A percentile compares a stretch with the other conserved stretches of the same genome.
Evolutionary conservation across 2,888 invertebrate species (phyloP).

Genomic region (Caenorhabditis japonica): DNA sequence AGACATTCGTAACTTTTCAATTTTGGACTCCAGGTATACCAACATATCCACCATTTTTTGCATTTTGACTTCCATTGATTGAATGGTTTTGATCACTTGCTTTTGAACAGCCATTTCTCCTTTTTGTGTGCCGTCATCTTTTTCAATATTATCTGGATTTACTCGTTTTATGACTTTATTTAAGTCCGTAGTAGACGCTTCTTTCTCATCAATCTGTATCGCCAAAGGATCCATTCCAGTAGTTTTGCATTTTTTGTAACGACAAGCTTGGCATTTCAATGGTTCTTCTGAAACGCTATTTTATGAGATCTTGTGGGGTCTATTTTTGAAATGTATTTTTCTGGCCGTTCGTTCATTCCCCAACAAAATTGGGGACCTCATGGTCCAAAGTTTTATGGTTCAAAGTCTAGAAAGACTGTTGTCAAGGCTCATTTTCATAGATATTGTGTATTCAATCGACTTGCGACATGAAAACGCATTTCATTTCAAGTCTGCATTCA

Average conservation of each 20-base stretch:
- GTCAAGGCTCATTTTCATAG: no score
- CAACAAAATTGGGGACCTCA: no score
- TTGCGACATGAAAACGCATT: no score
- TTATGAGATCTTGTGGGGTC: no score
- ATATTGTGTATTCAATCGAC: no score
- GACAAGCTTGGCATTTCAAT: slow-evolving; percentile 39
- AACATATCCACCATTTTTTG: slow-evolving; percentile 28
- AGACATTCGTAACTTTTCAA: slow-evolving; percentile 28
- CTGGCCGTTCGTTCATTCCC: no score
- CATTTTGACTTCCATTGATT: slow-evolving; percentile 2
- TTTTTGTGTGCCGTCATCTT: neutral
- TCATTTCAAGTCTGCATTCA: no score
- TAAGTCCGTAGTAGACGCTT: neutral
- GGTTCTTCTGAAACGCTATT: slow-evolving; percentile 34
- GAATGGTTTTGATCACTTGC: neutral
- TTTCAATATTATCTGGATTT: slow-evolving; percentile 3
- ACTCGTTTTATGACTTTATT: slow-evolving; percentile 11
- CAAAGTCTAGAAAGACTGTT: no score
- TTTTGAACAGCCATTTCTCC: neutral
- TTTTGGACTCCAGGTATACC: slow-evolving; percentile 22
- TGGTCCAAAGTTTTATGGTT: no score
- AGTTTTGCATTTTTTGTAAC: slow-evolving; percentile 43
- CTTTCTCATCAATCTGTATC: slow-evolving; percentile 18
- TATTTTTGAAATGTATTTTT: no score
- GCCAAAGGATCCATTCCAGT: slow-evolving; percentile 50